Base-by-base conservation (phyloP, 2,113 vertebrate species). In the Onychostoma macrolepis region DNA sequence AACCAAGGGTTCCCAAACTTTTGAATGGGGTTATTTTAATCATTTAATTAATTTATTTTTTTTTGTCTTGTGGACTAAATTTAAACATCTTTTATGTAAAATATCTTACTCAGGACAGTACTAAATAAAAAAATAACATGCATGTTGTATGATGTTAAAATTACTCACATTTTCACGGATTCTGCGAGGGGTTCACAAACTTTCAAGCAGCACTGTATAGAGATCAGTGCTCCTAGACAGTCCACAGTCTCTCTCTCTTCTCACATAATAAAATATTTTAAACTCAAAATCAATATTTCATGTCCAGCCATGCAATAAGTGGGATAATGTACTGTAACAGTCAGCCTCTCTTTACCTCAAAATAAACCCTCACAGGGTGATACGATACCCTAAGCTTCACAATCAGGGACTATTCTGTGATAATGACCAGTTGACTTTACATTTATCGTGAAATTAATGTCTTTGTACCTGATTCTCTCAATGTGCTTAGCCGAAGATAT, bases 241-340 rank as follows among this genome's bases (percentile, higher is more conserved):
- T 50, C 72, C 4, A 41, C 41, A 43, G 72, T 26, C 76, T 72
- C 36, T 72, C 36, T 72, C 38, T 72, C 69, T 41, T 72, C 36
- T 78, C 76, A 53, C 15, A 43, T 19, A 78, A 78, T 78, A 19
- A 78, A 53, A 78, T 53, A 0, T 30, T 78, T 78, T 53, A 0
- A 53, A 48, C 74, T 33, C 26, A 53, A 53, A 50, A 78, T 53
- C 28, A 78, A 53, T 78, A 78, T 50, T 50, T 78, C 76, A 50
- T 53, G 45, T 78, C 45, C 26, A 53, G 48, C 48, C 76, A 53
- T 78, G 48, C 45, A 50, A 50, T 78, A 53, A 78, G 76, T 78
- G 26, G 48, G 45, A 78, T 78, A 78, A 78, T 78, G 76, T 72
- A 72, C 69, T 38, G 69, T 53, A 33, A 33, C 75, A 50, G 45